These are phyloP conservation scores for Hemibagrus guttatus DNA, from an alignment of 2,797 vertebrate genomes.

Conservation along the genomic window DNA sequence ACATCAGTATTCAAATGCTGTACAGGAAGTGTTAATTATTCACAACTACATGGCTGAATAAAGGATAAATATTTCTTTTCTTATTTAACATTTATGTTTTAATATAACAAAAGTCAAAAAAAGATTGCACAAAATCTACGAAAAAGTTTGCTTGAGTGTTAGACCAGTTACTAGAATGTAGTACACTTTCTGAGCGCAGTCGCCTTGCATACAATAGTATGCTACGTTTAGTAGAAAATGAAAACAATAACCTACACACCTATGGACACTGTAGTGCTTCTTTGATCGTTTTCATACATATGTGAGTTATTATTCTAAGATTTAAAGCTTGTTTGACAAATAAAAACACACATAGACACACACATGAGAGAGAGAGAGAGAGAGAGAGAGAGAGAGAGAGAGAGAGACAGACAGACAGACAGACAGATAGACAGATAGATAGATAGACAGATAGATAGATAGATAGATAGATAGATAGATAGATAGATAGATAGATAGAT, in stretches of 20 bases:
- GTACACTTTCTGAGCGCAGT: background rate
- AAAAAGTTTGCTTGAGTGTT: background rate
- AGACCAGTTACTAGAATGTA: background rate
- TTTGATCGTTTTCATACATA: background rate
- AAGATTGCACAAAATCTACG: background rate
- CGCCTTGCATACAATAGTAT: background rate
- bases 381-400: too few species aligned
- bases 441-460: too few species aligned
- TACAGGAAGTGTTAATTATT: background rate
- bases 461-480: too few species aligned
- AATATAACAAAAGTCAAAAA: background rate
- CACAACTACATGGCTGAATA: too few species aligned
- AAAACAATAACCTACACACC: conserved; percentile 5
- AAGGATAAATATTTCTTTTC: background rate
- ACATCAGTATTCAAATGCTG: background rate
- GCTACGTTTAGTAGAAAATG: background rate
- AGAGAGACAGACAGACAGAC: too few species aligned
- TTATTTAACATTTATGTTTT: background rate
- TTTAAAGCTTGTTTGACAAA: background rate
- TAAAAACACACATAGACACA: too few species aligned
- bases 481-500: too few species aligned
- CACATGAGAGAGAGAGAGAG: too few species aligned
- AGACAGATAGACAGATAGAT: too few species aligned
- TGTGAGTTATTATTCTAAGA: background rate
- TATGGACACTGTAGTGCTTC: background rate